These are phyloP conservation scores for Syngnathus floridae DNA, from an alignment of 2,113 vertebrate species.

Conservation along the genomic window DNA sequence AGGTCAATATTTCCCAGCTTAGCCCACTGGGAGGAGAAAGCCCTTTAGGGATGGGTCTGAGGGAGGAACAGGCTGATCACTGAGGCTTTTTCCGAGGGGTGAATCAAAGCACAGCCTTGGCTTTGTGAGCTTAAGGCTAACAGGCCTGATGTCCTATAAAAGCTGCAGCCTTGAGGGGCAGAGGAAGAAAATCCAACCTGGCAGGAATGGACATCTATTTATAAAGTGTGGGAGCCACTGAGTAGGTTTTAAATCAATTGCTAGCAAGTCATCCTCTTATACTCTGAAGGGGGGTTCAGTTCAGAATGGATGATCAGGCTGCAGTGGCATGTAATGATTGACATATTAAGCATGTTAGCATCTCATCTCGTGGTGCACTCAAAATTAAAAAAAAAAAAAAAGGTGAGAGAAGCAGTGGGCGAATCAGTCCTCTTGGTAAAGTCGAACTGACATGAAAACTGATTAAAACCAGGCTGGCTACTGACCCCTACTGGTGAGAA, in stretches of 20 bases:
- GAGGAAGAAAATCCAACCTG: slow-evolving; percentile 45
- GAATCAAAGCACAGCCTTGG: slow-evolving; percentile 53
- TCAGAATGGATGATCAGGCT: slow-evolving; percentile 19
- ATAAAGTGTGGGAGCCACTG: slow-evolving; percentile 53
- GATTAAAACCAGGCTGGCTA: slow-evolving; percentile 6
- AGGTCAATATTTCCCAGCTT: slow-evolving; percentile 42
- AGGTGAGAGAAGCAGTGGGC: neutral
- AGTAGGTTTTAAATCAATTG: slow-evolving; percentile 62
- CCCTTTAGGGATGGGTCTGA: slow-evolving; percentile 23
- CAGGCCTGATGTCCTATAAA: slow-evolving; percentile 51
- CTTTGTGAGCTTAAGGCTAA: slow-evolving; percentile 53
- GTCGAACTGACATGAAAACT: neutral
- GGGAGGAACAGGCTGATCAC: slow-evolving; percentile 40
- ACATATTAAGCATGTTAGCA: slow-evolving; percentile 3
- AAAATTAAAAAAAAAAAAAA: neutral
- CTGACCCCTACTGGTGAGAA: slow-evolving; percentile 41
- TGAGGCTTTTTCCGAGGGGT: slow-evolving; percentile 42
- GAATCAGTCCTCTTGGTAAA: neutral
- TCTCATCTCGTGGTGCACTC: neutral
- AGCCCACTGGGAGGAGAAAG: slow-evolving; percentile 46
- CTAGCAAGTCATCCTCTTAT: slow-evolving; percentile 29
- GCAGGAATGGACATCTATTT: slow-evolving; percentile 56
- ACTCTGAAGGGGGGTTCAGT: slow-evolving; percentile 29
- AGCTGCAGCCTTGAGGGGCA: slow-evolving; percentile 30
- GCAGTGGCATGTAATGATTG: slow-evolving; percentile 13